Base-by-base conservation (phyloP, 92 coral and sea anemone species). In the Palythoa caribaeorum region DNA sequence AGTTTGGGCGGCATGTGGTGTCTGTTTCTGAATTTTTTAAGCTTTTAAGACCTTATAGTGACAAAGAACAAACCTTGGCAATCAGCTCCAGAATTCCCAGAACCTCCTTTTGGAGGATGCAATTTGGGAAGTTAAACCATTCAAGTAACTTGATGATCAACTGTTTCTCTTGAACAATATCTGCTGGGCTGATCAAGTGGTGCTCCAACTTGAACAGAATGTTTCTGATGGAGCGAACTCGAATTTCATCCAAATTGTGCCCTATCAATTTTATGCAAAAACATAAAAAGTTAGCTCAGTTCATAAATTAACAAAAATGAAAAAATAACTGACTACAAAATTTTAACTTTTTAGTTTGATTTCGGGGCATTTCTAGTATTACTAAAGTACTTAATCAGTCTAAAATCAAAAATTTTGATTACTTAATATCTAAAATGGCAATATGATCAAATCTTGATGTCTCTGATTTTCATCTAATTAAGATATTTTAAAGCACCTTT, bases 121-220 rank as follows among this genome's bases (percentile, higher is more conserved):
- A 75, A 38, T 88, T 87, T 21, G 94, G 85, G 66, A 92, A 85
- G 77, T 97, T 97, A 73, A 97, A 97, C 99, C 99, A 97, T 85
- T 97, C 95, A 85, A 97, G 77, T 57, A 97, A 84, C 83, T 95
- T 92, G 52, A 96, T 86, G 77, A 95, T 78, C 79, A 97, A 37
- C 71, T 97, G 94, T 21, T 92, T 91, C 87, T 97, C 98, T 57
- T 97, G 99, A 5, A 97, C 97, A 73, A 97, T 84, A 90, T 97
- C 99, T 14, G 95, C 93, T 70, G 92, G 79, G 80, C 98, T 94
- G 15, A 97, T 93, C 71, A 97, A 80, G 89, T 95, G 94, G 88
- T 97, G 99, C n/a, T 94, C 96, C 78, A 97, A 85, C 92, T 97
- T 97, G 71, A 97, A 95, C 85, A 94, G 60, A 81, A 97, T 97